A percentile compares a stretch with the other conserved stretches of the same genome.
These are phyloP conservation scores for Gallinago paraguaiae DNA, from an alignment of 2,113 vertebrate species.

Conservation along the genomic window DNA sequence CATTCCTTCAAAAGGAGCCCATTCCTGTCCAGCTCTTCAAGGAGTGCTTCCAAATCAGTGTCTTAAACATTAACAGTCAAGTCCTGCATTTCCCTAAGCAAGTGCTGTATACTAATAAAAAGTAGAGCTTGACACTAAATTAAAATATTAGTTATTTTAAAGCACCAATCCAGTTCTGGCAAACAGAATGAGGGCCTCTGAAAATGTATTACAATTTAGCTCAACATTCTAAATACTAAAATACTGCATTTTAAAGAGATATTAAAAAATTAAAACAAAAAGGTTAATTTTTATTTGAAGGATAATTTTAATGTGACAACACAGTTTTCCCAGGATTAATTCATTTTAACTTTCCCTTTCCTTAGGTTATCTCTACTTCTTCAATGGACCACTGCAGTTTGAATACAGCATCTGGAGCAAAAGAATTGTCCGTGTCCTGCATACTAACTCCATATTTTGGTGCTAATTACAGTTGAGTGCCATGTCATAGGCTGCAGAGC, in stretches of 20 bases:
- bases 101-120: neutral
- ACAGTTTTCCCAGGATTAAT: neutral
- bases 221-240: neutral
- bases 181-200: neutral
- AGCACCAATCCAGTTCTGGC: neutral
- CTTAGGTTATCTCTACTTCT: constrained; percentile 91
- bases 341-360: neutral
- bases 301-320: neutral
- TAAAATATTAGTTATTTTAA: neutral
- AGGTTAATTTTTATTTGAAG: neutral
- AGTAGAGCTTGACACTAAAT: neutral
- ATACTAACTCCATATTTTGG: constrained; percentile 87
- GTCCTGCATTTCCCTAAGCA: neutral
- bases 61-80: neutral
- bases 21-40: neutral
- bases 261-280: neutral
- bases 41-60: neutral
- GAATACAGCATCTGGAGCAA: constrained; percentile 87
- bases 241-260: neutral
- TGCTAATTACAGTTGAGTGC: constrained; percentile 74
- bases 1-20: neutral
- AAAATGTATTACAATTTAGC: neutral
- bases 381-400: constrained; percentile 83
- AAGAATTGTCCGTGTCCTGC: constrained; percentile 83
- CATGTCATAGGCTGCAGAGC: constrained; percentile 33